Percentiles rank a stretch among this genome's conserved stretches.
phyloP scores from a whole-genome alignment of 2,797 vertebrate genomes.

The Pipistrellus nathusii region DNA sequence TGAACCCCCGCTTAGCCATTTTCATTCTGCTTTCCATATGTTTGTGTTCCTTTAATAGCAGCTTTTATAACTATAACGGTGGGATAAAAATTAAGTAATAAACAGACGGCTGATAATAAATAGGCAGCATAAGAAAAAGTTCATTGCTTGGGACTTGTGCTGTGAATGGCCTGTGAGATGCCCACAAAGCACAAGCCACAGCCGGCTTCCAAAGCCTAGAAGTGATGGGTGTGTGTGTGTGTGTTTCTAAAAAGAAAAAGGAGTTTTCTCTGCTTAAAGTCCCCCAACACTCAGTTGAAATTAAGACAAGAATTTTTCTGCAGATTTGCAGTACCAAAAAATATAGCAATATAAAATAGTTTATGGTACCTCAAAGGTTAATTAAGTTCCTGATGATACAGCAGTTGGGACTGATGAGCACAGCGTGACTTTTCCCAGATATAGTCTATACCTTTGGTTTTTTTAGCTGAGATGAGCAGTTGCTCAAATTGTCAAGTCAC shows the following conservation, averaged over 20 bases:
- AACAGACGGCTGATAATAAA: neutral
- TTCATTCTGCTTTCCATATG: neutral
- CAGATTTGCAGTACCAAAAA: slow-evolving; percentile 8
- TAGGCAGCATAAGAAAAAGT: neutral
- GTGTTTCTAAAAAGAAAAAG: neutral
- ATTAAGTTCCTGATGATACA: slow-evolving; percentile 36
- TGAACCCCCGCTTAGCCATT: neutral
- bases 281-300: neutral
- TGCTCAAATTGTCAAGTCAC: slow-evolving; percentile 70
- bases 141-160: neutral
- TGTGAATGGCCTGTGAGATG: neutral
- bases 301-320: slow-evolving; percentile 24
- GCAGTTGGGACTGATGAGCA: slow-evolving; percentile 36
- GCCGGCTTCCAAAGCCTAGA: neutral
- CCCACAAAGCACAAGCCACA: neutral
- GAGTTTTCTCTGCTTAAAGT: slow-evolving; percentile 18
- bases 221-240: neutral
- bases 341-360: neutral
- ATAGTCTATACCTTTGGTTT: slow-evolving; percentile 30
- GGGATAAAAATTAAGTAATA: slow-evolving; percentile 49
- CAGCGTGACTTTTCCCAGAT: slow-evolving; percentile 42
- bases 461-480: slow-evolving; percentile 77
- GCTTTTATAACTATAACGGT: neutral
- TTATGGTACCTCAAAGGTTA: neutral
- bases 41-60: slow-evolving; percentile 29